These are phyloP conservation scores for Alitta virens DNA, from an alignment of 2,888 invertebrate species.

Conservation along the genomic window DNA sequence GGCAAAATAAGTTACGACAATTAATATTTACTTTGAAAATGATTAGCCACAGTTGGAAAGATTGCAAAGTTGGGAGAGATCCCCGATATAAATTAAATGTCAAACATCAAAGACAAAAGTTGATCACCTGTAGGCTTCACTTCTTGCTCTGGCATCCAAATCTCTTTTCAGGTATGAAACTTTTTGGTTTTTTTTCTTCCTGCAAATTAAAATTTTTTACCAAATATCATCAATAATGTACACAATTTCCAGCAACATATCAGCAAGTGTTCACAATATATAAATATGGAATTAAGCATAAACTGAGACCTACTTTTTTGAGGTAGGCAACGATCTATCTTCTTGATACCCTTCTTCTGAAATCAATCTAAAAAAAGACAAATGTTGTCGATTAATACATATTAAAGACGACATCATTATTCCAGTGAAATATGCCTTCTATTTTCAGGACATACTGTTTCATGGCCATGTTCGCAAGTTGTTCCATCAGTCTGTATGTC, in stretches of 20 bases:
- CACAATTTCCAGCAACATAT: not conserved
- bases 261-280: constrained; percentile 1
- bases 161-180: constrained; percentile 90
- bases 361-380: constrained; percentile 69
- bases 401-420: too few relatives aligned
- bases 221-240: not conserved
- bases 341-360: constrained; percentile 90
- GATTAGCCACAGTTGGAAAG: too few relatives aligned
- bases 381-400: too few relatives aligned
- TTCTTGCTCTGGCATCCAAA: constrained; percentile 89
- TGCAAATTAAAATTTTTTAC: not conserved
- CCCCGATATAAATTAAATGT: too few relatives aligned
- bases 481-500: constrained; percentile 88
- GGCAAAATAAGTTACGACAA: too few relatives aligned
- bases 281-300: constrained; percentile 18
- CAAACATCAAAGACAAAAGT: too few relatives aligned
- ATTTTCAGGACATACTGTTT: constrained; percentile 67
- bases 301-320: constrained; percentile 65
- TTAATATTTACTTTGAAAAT: too few relatives aligned
- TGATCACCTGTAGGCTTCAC: constrained; percentile 74
- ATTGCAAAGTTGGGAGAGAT: too few relatives aligned
- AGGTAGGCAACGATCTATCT: constrained; percentile 79
- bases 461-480: constrained; percentile 94
- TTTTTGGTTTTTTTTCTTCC: constrained; percentile 76
- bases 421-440: too few relatives aligned